These are phyloP conservation scores for Strigops habroptila DNA, from an alignment of 2,113 vertebrate species.

Conservation along the genomic window DNA sequence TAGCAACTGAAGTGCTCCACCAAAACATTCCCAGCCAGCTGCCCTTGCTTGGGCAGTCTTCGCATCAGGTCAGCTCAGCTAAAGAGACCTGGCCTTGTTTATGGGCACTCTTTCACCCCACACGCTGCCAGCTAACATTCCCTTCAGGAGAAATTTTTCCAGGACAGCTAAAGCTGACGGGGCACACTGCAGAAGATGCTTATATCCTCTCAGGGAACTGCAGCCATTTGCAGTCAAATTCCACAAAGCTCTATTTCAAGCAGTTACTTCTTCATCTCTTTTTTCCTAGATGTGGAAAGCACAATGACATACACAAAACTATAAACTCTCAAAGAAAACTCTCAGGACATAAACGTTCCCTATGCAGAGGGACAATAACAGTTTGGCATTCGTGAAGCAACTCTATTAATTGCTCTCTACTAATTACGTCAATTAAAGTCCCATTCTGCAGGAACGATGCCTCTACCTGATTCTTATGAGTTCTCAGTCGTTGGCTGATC, in stretches of 20 bases:
- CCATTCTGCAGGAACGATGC: background rate
- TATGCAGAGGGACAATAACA: background rate
- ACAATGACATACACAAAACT: background rate
- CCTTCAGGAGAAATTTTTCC: background rate
- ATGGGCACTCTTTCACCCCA: background rate
- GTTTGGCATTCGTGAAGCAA: background rate
- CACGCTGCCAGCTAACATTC: rapidly evolving
- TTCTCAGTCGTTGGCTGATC: background rate
- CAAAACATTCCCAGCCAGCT: background rate
- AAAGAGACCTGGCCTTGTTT: background rate
- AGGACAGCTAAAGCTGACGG: background rate
- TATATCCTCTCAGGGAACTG: background rate
- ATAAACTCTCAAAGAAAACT: background rate
- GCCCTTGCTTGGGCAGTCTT: background rate
- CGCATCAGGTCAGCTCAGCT: background rate
- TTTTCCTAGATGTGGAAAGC: background rate
- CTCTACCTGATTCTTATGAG: background rate
- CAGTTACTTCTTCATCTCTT: background rate
- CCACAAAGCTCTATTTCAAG: background rate
- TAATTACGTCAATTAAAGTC: background rate
- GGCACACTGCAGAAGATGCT: background rate
- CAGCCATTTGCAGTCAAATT: background rate
- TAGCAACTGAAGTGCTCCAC: background rate
- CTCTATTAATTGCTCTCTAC: background rate
- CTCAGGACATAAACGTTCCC: background rate